Percentiles rank a stretch among this genome's conserved stretches.
Conservation (phyloP, 2,113 vertebrate species). For the Ovibos moschatus region DNA sequence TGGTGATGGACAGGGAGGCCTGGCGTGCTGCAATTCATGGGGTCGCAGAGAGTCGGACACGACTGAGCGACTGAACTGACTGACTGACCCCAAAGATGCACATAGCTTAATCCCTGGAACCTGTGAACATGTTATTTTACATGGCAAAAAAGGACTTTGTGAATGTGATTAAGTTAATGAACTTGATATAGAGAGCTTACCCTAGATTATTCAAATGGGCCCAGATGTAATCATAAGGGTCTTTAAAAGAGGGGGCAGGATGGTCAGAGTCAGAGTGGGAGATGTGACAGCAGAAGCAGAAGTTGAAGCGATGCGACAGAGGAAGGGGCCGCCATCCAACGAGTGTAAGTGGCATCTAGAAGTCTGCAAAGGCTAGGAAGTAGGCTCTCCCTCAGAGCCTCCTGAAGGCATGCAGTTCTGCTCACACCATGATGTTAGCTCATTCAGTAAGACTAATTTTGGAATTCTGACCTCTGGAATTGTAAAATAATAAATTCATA, state of each 20-base stretch:
- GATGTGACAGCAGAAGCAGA: neutral
- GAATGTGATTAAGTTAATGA: neutral
- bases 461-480: neutral
- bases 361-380: neutral
- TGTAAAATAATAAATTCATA: neutral
- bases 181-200: neutral
- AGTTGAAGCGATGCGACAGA: neutral
- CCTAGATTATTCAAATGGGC: neutral
- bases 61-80: too few relatives aligned
- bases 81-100: neutral
- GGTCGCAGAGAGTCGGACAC: rapidly evolving
- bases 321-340: neutral
- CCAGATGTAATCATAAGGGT: neutral
- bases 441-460: neutral
- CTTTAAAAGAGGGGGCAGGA: neutral
- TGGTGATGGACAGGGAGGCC: too few relatives aligned
- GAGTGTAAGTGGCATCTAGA: neutral
- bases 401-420: neutral
- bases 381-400: neutral
- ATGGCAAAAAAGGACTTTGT: neutral
- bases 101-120: neutral
- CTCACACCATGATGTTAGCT: neutral
- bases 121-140: neutral
- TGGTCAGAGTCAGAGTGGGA: neutral
- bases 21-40: too few relatives aligned